Evolutionary conservation across 2,113 vertebrate species (phyloP).

Genomic region (Stegostoma tigrinum): DNA sequence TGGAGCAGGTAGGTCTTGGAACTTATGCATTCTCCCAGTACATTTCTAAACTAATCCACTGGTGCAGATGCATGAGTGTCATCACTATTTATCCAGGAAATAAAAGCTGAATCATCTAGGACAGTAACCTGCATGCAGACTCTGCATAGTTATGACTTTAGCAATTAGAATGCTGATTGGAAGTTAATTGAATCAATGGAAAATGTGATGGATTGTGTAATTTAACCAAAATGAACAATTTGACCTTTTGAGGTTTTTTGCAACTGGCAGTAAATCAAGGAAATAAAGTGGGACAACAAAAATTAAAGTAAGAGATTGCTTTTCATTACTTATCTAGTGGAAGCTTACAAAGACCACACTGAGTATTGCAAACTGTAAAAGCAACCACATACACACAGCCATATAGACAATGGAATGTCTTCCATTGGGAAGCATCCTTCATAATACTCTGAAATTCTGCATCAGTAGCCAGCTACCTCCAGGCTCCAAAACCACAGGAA

Average conservation of each 20-base stretch:
- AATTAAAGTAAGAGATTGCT: neutral
- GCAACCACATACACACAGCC: neutral
- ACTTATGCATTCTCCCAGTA: neutral
- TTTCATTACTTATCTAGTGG: neutral
- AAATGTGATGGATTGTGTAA: neutral
- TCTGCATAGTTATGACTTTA: neutral
- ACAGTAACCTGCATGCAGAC: neutral
- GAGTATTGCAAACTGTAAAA: neutral
- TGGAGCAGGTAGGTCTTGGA: no score
- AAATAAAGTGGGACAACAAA: neutral
- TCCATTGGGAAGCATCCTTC: neutral
- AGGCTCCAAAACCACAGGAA: neutral
- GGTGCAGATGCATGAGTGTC: neutral
- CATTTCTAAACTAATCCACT: neutral
- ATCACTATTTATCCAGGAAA: neutral
- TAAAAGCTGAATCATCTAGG: neutral
- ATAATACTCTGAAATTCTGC: neutral
- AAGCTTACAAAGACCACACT: neutral
- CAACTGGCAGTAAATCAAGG: neutral
- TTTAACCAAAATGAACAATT: neutral
- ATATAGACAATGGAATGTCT: neutral
- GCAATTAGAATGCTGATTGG: neutral
- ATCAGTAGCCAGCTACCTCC: neutral
- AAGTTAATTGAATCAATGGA: neutral
- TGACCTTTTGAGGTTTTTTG: neutral